Conservation (phyloP, 2,888 invertebrate species). For the Lasius fuliginosus region DNA sequence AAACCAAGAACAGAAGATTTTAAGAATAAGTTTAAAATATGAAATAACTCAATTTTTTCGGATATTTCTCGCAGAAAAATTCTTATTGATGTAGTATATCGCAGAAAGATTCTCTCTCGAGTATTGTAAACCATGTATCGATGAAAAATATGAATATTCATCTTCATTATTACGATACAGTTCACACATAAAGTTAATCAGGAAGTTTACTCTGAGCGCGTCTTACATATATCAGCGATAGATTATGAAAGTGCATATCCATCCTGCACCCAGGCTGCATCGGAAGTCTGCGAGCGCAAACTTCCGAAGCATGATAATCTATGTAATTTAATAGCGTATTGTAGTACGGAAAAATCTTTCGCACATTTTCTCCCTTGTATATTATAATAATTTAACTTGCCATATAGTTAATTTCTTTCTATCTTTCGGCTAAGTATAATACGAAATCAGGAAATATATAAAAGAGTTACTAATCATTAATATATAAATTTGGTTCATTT, state of each 20-base stretch:
- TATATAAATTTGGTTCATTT: background rate
- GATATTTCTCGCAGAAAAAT: background rate
- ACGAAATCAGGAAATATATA: constrained; percentile 7
- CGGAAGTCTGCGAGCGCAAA: constrained; percentile 60
- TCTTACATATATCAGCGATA: constrained; percentile 50
- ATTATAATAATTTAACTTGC: constrained; percentile 17
- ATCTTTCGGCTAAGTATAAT: background rate
- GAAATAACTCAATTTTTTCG: background rate
- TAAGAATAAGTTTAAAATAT: background rate
- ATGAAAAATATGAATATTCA: constrained; percentile 53
- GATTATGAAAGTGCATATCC: constrained; percentile 52
- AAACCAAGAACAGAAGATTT: background rate
- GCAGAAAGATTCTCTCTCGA: constrained; percentile 1
- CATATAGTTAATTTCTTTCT: background rate
- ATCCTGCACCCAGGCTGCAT: constrained; percentile 24
- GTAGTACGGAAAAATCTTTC: constrained; percentile 32
- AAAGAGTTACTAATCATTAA: constrained; percentile 9
- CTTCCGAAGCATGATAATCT: constrained; percentile 70
- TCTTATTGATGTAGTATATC: background rate
- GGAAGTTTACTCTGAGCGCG: constrained; percentile 42
- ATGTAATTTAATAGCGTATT: constrained; percentile 62
- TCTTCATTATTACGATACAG: constrained; percentile 49
- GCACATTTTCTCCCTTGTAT: background rate
- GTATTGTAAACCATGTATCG: constrained; percentile 20
- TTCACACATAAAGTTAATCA: constrained; percentile 49